These are phyloP conservation scores for Sebastes oblongus DNA, from an alignment of 2,797 vertebrate genomes.

Conservation along the genomic window DNA sequence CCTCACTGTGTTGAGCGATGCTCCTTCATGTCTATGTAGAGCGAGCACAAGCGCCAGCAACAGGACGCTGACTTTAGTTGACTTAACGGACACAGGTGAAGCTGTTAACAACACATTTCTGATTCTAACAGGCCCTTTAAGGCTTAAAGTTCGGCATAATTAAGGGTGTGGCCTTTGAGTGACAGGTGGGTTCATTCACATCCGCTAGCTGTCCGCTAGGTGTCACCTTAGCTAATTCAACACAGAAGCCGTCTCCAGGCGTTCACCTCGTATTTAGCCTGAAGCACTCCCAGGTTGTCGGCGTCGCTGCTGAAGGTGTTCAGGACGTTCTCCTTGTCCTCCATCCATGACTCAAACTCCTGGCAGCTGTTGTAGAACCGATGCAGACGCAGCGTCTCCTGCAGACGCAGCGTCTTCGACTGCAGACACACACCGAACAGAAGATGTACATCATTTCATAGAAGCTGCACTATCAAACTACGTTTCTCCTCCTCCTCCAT, in stretches of 20 bases:
- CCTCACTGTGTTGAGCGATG: too few relatives aligned
- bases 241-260: too few relatives aligned
- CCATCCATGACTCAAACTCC: constrained; percentile 91
- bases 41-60: too few relatives aligned
- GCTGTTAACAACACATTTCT: rapidly evolving
- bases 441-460: not conserved
- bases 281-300: constrained; percentile 79
- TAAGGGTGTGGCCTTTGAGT: too few relatives aligned
- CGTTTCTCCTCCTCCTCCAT: not conserved
- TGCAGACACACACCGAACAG: constrained; percentile 37
- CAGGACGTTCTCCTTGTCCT: constrained; percentile 86
- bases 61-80: too few relatives aligned
- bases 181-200: too few relatives aligned
- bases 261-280: constrained; percentile 88
- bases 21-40: too few relatives aligned
- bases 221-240: too few relatives aligned
- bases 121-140: too few relatives aligned
- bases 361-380: constrained; percentile 85
- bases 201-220: too few relatives aligned
- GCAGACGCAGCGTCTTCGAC: constrained; percentile 81
- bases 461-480: not conserved
- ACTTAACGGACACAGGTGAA: too few relatives aligned
- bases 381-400: constrained; percentile 85
- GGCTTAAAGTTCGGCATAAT: too few relatives aligned
- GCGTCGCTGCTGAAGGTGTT: constrained; percentile 78